phyloP scores from a whole-genome alignment of 2,888 invertebrate genomes.

The Agonopterix subpropinquella region DNA sequence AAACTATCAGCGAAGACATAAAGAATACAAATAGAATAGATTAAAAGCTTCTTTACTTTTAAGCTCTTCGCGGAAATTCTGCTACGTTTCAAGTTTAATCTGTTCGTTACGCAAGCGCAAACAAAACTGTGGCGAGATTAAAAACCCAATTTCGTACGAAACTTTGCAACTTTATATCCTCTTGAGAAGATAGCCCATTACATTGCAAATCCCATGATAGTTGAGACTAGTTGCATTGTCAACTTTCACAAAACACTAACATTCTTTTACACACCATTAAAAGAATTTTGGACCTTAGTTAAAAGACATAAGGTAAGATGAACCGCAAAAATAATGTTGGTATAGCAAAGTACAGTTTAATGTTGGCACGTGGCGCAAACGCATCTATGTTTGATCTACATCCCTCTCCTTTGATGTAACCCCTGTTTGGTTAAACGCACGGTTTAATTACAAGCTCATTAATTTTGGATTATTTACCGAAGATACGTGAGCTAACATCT shows the following conservation, averaged over 20 bases:
- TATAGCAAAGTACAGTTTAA: constrained; percentile 39
- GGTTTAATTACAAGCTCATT: constrained; percentile 70
- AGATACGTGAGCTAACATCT: constrained; percentile 2
- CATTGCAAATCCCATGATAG: constrained; percentile 67
- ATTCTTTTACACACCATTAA: constrained; percentile 11
- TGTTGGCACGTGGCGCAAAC: constrained; percentile 66
- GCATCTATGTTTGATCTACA: constrained; percentile 61
- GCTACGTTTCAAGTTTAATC: no score
- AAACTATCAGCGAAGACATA: no score
- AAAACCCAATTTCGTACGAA: constrained; percentile 35
- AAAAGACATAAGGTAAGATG: background rate
- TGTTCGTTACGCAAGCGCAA: background rate
- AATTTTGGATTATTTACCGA: constrained; percentile 68
- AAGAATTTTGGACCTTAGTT: constrained; percentile 15
- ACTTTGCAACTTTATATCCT: constrained; percentile 44
- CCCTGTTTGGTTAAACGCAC: constrained; percentile 65
- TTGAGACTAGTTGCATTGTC: constrained; percentile 65
- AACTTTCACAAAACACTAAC: constrained; percentile 38
- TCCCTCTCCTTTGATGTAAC: constrained; percentile 64
- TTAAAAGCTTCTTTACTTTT: no score
- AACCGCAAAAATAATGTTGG: constrained; percentile 18
- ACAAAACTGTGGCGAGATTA: constrained; percentile 19
- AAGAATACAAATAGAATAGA: no score
- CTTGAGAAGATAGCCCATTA: constrained; percentile 58
- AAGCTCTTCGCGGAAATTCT: no score